Conservation (phyloP, 2,888 invertebrate genomes). For the Antitype chi region DNA sequence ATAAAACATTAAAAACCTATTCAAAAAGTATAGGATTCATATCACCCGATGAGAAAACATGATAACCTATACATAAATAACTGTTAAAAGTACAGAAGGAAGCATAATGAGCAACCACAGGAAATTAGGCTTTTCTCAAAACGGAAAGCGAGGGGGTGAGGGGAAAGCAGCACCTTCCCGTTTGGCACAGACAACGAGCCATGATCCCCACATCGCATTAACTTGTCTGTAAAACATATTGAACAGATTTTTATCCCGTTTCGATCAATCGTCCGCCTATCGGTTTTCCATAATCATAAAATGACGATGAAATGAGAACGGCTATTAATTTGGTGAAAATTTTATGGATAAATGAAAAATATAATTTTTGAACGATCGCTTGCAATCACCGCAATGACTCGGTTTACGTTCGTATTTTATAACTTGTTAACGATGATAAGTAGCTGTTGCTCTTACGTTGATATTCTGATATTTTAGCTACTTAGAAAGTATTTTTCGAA, state of each 20-base stretch:
- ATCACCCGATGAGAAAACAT: conserved; percentile 26
- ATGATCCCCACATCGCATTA: conserved; percentile 51
- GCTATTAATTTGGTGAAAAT: conserved; percentile 55
- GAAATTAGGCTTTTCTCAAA: conserved; percentile 73
- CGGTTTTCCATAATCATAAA: conserved; percentile 60
- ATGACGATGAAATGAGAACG: conserved; percentile 44
- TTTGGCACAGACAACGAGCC: conserved; percentile 66
- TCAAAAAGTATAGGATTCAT: not conserved
- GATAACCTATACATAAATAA: conserved; percentile 42
- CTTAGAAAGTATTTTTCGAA: not conserved
- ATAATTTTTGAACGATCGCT: conserved; percentile 37
- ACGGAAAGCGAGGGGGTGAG: conserved; percentile 64
- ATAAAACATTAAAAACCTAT: not conserved
- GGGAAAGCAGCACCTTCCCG: conserved; percentile 68
- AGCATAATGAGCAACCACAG: conserved; percentile 68
- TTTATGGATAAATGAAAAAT: conserved; percentile 44
- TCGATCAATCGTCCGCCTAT: conserved; percentile 53
- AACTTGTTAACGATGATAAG: conserved; percentile 31
- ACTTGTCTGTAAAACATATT: conserved; percentile 58
- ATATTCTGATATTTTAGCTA: not conserved
- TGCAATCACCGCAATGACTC: conserved; percentile 30
- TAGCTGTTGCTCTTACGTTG: not conserved
- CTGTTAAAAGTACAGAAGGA: conserved; percentile 49
- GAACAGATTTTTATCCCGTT: conserved; percentile 49
- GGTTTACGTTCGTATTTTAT: conserved; percentile 46